Evolutionary conservation across 2,113 vertebrate genomes (phyloP).

Genomic region (Gopherus evgoodei): DNA sequence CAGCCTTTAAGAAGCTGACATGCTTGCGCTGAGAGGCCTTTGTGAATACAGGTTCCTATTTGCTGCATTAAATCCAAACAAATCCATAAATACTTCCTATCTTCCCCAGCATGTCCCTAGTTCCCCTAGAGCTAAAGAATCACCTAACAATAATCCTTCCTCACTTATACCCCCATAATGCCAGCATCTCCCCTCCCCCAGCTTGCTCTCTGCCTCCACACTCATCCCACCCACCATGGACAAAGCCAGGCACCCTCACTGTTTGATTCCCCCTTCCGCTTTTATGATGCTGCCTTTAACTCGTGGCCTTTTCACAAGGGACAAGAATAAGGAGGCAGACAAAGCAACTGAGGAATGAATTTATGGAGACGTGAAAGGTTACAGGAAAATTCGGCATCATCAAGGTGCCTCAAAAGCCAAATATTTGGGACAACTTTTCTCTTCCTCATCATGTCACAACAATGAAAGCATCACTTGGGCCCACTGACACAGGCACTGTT

Average conservation of each 20-base stretch:
- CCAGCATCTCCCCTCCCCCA: not conserved
- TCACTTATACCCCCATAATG: not conserved
- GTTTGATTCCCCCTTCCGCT: not conserved
- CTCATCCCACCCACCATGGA: not conserved
- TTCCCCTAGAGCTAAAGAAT: not conserved
- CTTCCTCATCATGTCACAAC: not conserved
- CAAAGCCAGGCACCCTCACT: not conserved
- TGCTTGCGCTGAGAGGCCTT: not conserved
- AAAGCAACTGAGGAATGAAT: not conserved
- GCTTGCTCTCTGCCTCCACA: not conserved
- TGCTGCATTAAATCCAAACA: not conserved
- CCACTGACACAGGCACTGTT: not conserved
- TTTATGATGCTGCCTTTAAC: not conserved
- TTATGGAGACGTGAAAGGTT: not conserved
- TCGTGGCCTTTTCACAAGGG: not conserved
- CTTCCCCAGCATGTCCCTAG: not conserved
- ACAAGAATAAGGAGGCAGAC: not conserved
- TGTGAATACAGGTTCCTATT: not conserved
- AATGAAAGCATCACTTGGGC: not conserved
- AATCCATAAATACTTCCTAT: not conserved
- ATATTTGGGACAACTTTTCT: not conserved
- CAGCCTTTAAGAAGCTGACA: slow-evolving; percentile 3
- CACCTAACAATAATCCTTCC: not conserved
- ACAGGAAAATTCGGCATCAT: not conserved
- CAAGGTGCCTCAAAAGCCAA: not conserved